These are phyloP conservation scores for Condylostylus longicornis DNA, from an alignment of 1,140 invertebrate genomes.

Conservation along the genomic window DNA sequence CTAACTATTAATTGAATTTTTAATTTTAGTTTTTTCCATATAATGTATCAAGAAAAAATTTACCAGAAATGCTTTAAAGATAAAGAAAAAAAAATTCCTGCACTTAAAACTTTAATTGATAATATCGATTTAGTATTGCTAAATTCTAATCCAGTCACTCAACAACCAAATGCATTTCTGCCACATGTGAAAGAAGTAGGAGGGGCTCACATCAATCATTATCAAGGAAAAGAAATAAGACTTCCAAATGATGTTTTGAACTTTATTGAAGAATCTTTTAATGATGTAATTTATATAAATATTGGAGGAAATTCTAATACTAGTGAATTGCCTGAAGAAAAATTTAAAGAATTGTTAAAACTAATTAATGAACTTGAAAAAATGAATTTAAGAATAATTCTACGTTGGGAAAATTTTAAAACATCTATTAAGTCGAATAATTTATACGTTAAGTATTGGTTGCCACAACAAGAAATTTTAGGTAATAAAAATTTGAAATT, in stretches of 20 bases:
- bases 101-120: slow-evolving; percentile 28
- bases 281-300: slow-evolving; percentile 45
- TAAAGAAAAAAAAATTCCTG: slow-evolving; percentile 12
- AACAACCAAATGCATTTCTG: slow-evolving; percentile 41
- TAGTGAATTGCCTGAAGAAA: slow-evolving; percentile 37
- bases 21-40: slow-evolving; percentile 21
- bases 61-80: slow-evolving; percentile 25
- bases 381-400: slow-evolving; percentile 39
- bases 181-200: slow-evolving; percentile 43
- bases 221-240: not conserved
- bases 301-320: slow-evolving; percentile 45
- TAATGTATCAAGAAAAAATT: slow-evolving; percentile 26
- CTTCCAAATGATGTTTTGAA: slow-evolving; percentile 21
- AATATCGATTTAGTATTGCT: slow-evolving; percentile 43
- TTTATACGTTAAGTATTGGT: slow-evolving; percentile 46
- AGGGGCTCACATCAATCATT: slow-evolving; percentile 28
- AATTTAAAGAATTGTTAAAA: slow-evolving; percentile 34
- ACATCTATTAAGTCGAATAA: slow-evolving; percentile 38
- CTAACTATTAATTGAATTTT: not conserved
- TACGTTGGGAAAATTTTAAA: slow-evolving; percentile 37
- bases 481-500: slow-evolving; percentile 5
- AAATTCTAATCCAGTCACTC: slow-evolving; percentile 44
- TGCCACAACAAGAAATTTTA: slow-evolving; percentile 54
- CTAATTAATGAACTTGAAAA: slow-evolving; percentile 35
- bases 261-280: slow-evolving; percentile 37